Conservation (phyloP, 2,113 vertebrate genomes). For the Gnathonemus longibarbis region DNA sequence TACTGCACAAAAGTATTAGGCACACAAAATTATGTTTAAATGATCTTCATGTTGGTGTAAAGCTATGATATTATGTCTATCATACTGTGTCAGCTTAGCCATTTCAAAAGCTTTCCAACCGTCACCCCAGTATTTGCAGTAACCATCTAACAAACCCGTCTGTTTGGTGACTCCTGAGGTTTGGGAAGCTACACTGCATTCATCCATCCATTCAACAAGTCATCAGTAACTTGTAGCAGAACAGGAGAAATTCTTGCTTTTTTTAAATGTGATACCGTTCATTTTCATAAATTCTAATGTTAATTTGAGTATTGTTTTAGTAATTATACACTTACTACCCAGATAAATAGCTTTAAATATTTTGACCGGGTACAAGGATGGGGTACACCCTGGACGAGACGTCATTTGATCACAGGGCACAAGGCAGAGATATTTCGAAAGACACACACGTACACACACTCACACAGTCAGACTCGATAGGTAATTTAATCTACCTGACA, state of each 20-base stretch:
- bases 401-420: neutral
- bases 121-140: neutral
- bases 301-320: neutral
- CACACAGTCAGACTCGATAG: neutral
- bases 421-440: neutral
- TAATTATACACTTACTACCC: neutral
- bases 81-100: neutral
- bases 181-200: neutral
- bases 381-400: neutral
- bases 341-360: neutral
- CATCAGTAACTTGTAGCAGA: neutral
- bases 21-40: neutral
- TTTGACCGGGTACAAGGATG: neutral
- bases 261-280: neutral
- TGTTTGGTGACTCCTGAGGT: neutral
- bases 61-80: neutral
- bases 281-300: neutral
- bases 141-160: neutral
- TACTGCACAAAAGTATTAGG: neutral
- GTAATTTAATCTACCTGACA: neutral
- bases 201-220: neutral
- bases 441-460: neutral
- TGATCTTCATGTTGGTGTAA: neutral
- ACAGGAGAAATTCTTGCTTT: neutral
- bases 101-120: neutral